Conservation (phyloP, 2,888 invertebrate genomes). For the Patella caerulea region DNA sequence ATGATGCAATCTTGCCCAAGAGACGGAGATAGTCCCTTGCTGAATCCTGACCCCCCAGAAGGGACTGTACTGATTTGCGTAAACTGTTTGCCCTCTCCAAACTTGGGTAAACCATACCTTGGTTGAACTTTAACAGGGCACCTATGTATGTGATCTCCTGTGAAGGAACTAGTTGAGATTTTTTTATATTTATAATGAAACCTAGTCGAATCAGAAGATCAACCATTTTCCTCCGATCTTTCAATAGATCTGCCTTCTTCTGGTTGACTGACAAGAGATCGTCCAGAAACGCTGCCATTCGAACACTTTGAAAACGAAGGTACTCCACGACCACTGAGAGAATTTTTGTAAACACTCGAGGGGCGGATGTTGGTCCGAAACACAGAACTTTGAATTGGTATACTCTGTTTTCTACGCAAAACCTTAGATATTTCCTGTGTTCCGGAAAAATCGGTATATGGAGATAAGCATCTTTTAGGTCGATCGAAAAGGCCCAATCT, state of each 20-base stretch:
- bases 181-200: conserved; percentile 36
- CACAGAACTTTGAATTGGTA: conserved; percentile 32
- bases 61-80: neutral
- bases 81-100: conserved; percentile 23
- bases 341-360: conserved; percentile 36
- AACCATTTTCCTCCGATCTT: conserved; percentile 22
- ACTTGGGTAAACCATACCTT: conserved; percentile 28
- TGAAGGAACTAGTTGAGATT: conserved; percentile 32
- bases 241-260: conserved; percentile 17
- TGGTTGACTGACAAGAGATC: conserved; percentile 32
- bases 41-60: conserved; percentile 8
- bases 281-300: conserved; percentile 32
- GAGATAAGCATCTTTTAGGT: conserved; percentile 34
- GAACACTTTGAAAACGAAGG: conserved; percentile 26
- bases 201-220: conserved; percentile 31
- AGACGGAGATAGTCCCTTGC: conserved; percentile 19
- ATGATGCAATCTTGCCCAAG: conserved; percentile 4
- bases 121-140: conserved; percentile 19
- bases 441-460: conserved; percentile 26
- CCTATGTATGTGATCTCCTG: conserved; percentile 28
- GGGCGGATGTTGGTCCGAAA: conserved; percentile 34
- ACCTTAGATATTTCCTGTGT: conserved; percentile 34
- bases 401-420: conserved; percentile 22
- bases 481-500: conserved; percentile 35
- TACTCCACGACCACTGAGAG: conserved; percentile 33